phyloP scores from a whole-genome alignment of 1,140 invertebrate genomes.

The Drosophila neocordata region DNA sequence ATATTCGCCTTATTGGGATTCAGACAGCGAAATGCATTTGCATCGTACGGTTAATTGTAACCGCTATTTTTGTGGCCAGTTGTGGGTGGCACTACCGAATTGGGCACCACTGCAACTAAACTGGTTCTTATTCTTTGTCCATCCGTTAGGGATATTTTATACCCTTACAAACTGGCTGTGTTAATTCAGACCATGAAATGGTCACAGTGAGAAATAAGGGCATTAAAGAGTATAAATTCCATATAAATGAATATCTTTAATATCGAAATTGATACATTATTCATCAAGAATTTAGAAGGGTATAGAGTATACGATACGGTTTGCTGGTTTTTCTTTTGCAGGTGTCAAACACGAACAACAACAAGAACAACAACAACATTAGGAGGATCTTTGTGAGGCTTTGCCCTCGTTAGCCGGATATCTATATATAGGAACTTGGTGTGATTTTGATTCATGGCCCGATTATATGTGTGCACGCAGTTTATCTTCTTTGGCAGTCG shows the following conservation, averaged over 20 bases:
- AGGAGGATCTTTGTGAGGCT: slow-evolving; percentile 32
- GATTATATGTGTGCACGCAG: slow-evolving; percentile 79
- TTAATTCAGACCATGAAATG: too few relatives aligned
- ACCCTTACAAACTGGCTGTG: not conserved
- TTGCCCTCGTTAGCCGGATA: slow-evolving; percentile 75
- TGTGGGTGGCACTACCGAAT: slow-evolving; percentile 71
- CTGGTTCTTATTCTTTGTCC: not conserved
- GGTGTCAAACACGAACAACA: not conserved
- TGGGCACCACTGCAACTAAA: slow-evolving; percentile 29
- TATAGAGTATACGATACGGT: not conserved
- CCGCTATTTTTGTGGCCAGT: slow-evolving; percentile 74
- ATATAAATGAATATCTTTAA: too few relatives aligned
- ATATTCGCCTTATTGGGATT: slow-evolving; percentile 67
- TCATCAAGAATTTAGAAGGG: not conserved
- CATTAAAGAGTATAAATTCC: too few relatives aligned
- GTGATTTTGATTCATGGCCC: slow-evolving; percentile 80
- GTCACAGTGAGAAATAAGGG: too few relatives aligned
- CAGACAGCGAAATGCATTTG: slow-evolving; percentile 70
- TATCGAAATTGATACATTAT: too few relatives aligned
- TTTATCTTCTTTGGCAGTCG: slow-evolving; percentile 61
- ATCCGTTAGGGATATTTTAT: slow-evolving; percentile 1
- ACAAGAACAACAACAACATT: not conserved
- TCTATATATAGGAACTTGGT: slow-evolving; percentile 79
- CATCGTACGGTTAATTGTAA: slow-evolving; percentile 80
- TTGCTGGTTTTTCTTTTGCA: not conserved